phyloP scores from a whole-genome alignment of 2,888 invertebrate genomes.

The Deilephila elpenor region DNA sequence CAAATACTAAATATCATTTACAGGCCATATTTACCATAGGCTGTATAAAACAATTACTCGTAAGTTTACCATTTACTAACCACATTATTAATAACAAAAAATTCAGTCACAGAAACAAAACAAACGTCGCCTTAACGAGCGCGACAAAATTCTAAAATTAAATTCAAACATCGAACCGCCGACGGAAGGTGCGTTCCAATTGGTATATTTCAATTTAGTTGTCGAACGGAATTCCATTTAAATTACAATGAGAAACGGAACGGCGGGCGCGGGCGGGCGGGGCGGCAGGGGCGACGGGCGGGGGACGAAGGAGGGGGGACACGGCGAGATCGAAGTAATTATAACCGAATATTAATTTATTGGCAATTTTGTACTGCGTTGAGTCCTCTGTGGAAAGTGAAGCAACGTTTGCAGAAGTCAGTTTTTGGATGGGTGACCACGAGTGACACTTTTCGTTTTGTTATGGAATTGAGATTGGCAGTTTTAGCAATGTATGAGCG shows the following conservation, averaged over 20 bases:
- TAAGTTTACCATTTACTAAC: too few relatives aligned
- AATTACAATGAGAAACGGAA: conserved; percentile 76
- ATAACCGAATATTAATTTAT: conserved; percentile 66
- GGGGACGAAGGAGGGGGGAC: conserved; percentile 32
- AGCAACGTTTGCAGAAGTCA: neutral
- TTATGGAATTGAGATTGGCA: too few relatives aligned
- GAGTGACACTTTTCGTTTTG: neutral
- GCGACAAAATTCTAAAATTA: conserved; percentile 66
- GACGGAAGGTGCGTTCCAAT: conserved; percentile 72
- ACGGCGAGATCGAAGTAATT: conserved; percentile 73
- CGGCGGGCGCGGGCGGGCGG: conserved; percentile 37
- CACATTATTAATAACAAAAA: neutral
- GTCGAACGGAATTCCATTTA: conserved; percentile 82
- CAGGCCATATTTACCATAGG: too few relatives aligned
- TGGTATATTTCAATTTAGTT: conserved; percentile 84
- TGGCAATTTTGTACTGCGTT: conserved; percentile 20
- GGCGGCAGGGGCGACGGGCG: conserved; percentile 33
- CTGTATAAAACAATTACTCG: too few relatives aligned
- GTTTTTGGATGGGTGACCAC: neutral
- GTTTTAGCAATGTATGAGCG: too few relatives aligned
- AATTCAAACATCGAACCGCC: conserved; percentile 64
- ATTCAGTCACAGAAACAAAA: neutral
- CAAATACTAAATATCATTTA: too few relatives aligned
- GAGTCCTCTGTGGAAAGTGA: neutral
- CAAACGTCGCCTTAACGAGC: conserved; percentile 13